Evolutionary conservation across 2,797 vertebrate species (phyloP).

Genomic region (Fistularia commersonii): DNA sequence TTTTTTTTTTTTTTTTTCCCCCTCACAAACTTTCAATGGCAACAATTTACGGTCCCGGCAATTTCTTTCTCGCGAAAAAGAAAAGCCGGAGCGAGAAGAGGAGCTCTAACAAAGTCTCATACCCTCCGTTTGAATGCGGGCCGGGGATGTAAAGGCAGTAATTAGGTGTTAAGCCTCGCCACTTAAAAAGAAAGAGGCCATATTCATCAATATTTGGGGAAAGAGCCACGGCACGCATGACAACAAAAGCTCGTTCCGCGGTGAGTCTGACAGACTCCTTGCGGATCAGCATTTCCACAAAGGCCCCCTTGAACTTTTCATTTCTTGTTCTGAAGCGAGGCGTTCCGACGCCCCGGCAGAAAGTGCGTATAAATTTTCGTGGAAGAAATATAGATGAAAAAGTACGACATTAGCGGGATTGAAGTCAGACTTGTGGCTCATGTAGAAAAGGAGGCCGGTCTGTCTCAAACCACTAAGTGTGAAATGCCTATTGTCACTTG

Average conservation of each 20-base stretch:
- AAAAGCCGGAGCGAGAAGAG: conserved; percentile 38
- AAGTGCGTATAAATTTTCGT: too few relatives aligned
- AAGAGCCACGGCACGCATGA: conserved; percentile 3
- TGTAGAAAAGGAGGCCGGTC: background rate
- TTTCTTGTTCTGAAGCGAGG: too few relatives aligned
- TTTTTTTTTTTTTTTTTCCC: conserved; percentile 18
- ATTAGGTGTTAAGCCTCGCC: conserved; percentile 39
- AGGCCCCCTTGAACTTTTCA: too few relatives aligned
- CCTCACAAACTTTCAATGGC: conserved; percentile 31
- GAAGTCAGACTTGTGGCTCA: background rate
- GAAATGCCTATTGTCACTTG: conserved; percentile 60
- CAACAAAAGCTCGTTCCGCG: too few relatives aligned
- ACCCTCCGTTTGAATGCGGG: conserved; percentile 34
- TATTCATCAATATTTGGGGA: conserved; percentile 39
- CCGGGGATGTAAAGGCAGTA: conserved; percentile 39
- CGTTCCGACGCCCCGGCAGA: too few relatives aligned
- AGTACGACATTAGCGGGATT: background rate
- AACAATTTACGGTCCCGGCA: conserved; percentile 48
- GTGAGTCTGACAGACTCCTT: too few relatives aligned
- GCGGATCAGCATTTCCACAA: too few relatives aligned
- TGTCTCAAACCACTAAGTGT: conserved; percentile 51
- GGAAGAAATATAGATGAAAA: background rate
- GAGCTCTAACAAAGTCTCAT: conserved; percentile 32
- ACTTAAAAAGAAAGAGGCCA: conserved; percentile 43
- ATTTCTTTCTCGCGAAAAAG: conserved; percentile 26